Evolutionary conservation across 2,888 invertebrate genomes (phyloP).

Genomic region (Tanytarsus gracilentus): DNA sequence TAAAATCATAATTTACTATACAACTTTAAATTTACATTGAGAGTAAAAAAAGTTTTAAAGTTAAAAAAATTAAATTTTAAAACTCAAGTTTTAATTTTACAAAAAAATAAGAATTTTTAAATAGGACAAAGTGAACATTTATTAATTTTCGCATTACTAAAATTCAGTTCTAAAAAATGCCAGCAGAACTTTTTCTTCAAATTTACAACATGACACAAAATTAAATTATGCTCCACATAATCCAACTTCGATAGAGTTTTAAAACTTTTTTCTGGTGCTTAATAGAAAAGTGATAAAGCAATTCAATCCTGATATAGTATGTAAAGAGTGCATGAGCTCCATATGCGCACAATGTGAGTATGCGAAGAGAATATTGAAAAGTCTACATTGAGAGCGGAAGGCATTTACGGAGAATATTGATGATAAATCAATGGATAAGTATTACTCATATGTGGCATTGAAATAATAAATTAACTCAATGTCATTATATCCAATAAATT

Average conservation of each 20-base stretch:
- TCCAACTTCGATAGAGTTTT: background rate
- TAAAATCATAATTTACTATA: too few species aligned
- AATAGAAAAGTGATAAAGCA: background rate
- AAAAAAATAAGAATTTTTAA: too few species aligned
- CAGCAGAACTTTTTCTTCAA: background rate
- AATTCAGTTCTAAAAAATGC: background rate
- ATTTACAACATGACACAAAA: background rate
- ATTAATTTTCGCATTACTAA: too few species aligned
- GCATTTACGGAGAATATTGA: background rate
- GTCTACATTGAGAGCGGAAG: background rate
- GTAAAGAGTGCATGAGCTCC: background rate
- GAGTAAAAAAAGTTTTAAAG: too few species aligned
- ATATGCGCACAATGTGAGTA: background rate
- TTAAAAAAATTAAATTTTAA: too few species aligned
- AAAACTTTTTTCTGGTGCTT: background rate
- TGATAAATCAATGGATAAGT: conserved; percentile 20
- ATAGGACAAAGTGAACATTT: too few species aligned
- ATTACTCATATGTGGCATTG: conserved; percentile 22
- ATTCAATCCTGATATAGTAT: background rate
- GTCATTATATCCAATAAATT: conserved; percentile 25
- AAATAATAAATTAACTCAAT: conserved; percentile 25
- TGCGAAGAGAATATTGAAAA: conserved; percentile 7
- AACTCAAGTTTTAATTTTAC: too few species aligned
- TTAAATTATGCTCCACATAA: background rate
- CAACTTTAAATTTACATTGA: too few species aligned